phyloP scores from a whole-genome alignment of 1,140 invertebrate species.

The Cotesia typhae region DNA sequence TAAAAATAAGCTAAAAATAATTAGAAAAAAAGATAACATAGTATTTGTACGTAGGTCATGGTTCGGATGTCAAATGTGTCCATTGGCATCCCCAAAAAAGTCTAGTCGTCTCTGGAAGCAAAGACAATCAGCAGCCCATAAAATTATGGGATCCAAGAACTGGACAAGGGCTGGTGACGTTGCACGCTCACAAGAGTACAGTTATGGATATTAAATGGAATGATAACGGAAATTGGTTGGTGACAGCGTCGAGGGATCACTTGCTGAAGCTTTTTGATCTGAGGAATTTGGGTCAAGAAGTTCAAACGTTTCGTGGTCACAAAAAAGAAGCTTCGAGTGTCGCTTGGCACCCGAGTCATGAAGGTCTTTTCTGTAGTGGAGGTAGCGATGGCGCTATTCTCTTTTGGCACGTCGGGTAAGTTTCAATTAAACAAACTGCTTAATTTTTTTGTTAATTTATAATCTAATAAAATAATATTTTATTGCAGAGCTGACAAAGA shows the following conservation, averaged over 20 bases:
- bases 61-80: conserved; percentile 98
- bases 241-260: conserved; percentile 98
- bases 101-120: conserved; percentile 96
- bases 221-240: conserved; percentile 98
- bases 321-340: conserved; percentile 98
- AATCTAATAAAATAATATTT: conserved; percentile 15
- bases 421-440: conserved; percentile 22
- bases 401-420: conserved; percentile 97
- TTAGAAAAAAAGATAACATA: conserved; percentile 24
- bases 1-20: conserved; percentile 2
- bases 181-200: conserved; percentile 98
- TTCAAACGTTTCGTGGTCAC: conserved; percentile 97
- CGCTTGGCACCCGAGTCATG: conserved; percentile 97
- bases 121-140: conserved; percentile 99
- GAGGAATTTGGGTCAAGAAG: conserved; percentile 90
- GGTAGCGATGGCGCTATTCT: conserved; percentile 97
- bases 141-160: conserved; percentile 99
- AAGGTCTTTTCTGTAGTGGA: conserved; percentile 94
- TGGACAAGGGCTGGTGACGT: conserved; percentile 85
- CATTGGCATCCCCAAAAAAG: conserved; percentile 99
- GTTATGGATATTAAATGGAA: conserved; percentile 99
- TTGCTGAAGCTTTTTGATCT: conserved; percentile 98
- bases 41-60: conserved; percentile 79
- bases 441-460: conserved; percentile 19
- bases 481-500: conserved; percentile 90